Conservation (phyloP, 2,888 invertebrate species). For the Troides helena region DNA sequence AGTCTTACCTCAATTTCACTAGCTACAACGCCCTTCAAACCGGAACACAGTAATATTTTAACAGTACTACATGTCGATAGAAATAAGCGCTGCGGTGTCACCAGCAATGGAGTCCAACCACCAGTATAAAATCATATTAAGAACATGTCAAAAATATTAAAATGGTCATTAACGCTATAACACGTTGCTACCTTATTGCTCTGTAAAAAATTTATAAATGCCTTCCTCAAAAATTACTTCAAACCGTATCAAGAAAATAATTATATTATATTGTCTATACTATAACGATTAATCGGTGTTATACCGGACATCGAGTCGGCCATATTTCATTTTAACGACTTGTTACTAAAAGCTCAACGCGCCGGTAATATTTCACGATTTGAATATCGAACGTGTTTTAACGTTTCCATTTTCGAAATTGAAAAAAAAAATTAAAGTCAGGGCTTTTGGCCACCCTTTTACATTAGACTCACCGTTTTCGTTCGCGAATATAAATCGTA, state of each 20-base stretch:
- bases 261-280: constrained; percentile 4
- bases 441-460: constrained; percentile 6
- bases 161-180: no score
- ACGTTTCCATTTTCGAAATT: constrained; percentile 16
- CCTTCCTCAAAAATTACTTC: constrained; percentile 7
- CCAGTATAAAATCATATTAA: no score
- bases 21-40: no score
- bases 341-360: constrained; percentile 27
- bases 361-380: constrained; percentile 29
- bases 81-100: no score
- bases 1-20: no score
- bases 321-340: constrained; percentile 26
- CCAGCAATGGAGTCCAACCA: no score
- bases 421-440: not conserved
- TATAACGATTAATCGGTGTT: constrained; percentile 16
- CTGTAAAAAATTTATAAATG: not conserved
- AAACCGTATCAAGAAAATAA: constrained; percentile 13
- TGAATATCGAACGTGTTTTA: constrained; percentile 27
- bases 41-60: no score
- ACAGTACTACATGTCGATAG: no score
- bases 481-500: not conserved
- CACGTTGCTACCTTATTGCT: not conserved
- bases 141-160: no score
- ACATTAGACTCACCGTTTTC: not conserved
- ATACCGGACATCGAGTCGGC: constrained; percentile 19